Conservation (phyloP, 2,888 invertebrate species). For the Griposia aprilina region DNA sequence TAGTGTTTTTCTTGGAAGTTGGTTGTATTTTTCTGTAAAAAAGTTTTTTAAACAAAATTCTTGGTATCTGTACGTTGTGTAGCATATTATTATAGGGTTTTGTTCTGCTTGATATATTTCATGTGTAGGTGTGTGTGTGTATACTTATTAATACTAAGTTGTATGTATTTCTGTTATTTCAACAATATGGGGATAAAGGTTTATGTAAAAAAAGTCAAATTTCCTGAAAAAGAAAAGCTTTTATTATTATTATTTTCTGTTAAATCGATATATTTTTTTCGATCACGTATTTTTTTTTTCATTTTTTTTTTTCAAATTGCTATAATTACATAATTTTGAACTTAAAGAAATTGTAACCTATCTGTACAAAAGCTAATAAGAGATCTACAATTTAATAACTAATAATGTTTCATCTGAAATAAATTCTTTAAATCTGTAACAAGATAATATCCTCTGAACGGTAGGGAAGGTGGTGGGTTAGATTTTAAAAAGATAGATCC, state of each 20-base stretch:
- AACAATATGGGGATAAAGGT: background rate
- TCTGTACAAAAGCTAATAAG: conserved; percentile 58
- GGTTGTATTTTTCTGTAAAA: no score
- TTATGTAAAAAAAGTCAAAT: conserved; percentile 74
- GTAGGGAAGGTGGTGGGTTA: conserved; percentile 83
- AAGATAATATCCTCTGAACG: conserved; percentile 79
- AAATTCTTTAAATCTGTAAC: conserved; percentile 71
- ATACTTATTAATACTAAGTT: background rate
- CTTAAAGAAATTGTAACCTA: conserved; percentile 50
- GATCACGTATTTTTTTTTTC: conserved; percentile 57
- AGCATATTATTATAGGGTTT: background rate
- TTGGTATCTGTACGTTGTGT: background rate
- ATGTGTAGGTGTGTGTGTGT: no score
- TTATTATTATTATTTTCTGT: conserved; percentile 74
- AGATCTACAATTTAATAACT: conserved; percentile 62
- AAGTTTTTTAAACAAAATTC: background rate
- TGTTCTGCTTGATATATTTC: background rate
- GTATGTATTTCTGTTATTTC: background rate
- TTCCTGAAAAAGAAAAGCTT: conserved; percentile 83
- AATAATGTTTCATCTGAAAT: conserved; percentile 64
- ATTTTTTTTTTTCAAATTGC: conserved; percentile 39
- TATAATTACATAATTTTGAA: conserved; percentile 36
- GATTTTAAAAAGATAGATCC: conserved; percentile 46
- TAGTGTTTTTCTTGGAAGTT: no score
- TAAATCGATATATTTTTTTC: conserved; percentile 74